Evolutionary conservation across 1,140 invertebrate species (phyloP).

Genomic region (Drosophila kanapiae): DNA sequence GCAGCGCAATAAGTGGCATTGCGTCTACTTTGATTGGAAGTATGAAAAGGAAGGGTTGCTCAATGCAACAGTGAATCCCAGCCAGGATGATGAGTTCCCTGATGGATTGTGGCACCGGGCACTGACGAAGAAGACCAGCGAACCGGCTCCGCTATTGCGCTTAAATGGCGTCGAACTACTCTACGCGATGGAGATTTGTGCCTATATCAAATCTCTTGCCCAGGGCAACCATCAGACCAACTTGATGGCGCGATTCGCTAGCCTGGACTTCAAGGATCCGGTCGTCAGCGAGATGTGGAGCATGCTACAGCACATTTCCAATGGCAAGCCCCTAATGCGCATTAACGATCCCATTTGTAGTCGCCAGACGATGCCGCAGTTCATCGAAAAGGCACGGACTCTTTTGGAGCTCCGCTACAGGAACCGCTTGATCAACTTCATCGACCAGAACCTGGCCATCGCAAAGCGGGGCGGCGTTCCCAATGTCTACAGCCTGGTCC

Average conservation of each 20-base stretch:
- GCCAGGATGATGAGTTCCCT: slow-evolving; percentile 90
- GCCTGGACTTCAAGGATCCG: slow-evolving; percentile 92
- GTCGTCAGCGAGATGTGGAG: slow-evolving; percentile 95
- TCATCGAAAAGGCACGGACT: slow-evolving; percentile 91
- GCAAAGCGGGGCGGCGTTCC: slow-evolving; percentile 95
- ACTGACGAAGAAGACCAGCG: slow-evolving; percentile 87
- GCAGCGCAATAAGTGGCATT: slow-evolving; percentile 92
- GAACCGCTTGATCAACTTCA: slow-evolving; percentile 93
- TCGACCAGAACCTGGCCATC: slow-evolving; percentile 91
- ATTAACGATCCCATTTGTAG: slow-evolving; percentile 90
- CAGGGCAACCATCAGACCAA: slow-evolving; percentile 89
- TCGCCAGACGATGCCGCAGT: slow-evolving; percentile 88
- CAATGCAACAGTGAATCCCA: slow-evolving; percentile 94
- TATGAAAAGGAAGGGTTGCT: slow-evolving; percentile 94
- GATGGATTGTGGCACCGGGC: slow-evolving; percentile 90
- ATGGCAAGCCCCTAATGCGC: slow-evolving; percentile 89
- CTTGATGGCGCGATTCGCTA: slow-evolving; percentile 90
- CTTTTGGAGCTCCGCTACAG: slow-evolving; percentile 95
- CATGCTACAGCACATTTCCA: slow-evolving; percentile 93
- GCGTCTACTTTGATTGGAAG: slow-evolving; percentile 94
- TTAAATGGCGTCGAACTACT: slow-evolving; percentile 88
- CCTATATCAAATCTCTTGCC: slow-evolving; percentile 92
- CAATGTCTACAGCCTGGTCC: slow-evolving; percentile 93
- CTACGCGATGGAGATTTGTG: slow-evolving; percentile 93
- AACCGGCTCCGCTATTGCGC: slow-evolving; percentile 84